Evolutionary conservation across 2,113 vertebrate genomes (phyloP).

Genomic region (Oryctolagus cuniculus): DNA sequence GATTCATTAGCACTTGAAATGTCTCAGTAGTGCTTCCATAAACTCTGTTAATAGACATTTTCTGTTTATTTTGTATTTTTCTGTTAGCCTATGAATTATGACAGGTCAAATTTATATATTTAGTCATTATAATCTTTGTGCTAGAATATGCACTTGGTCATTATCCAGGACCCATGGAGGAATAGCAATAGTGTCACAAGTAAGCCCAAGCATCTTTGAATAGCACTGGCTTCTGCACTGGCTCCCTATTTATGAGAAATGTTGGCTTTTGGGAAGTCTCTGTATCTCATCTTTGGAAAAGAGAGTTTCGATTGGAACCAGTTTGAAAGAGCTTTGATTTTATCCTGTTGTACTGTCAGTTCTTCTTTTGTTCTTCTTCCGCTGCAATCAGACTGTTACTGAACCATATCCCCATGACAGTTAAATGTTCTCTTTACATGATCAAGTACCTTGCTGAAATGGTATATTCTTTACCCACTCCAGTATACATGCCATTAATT

Average conservation of each 20-base stretch:
- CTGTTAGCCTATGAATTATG: slow-evolving; percentile 40
- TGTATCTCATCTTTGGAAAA: slow-evolving; percentile 45
- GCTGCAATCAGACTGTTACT: not conserved
- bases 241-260: slow-evolving; percentile 3
- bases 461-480: slow-evolving; percentile 27
- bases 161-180: slow-evolving; percentile 10
- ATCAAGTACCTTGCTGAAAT: slow-evolving; percentile 53
- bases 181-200: slow-evolving; percentile 47
- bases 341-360: slow-evolving; percentile 31
- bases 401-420: slow-evolving; percentile 42
- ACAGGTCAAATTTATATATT: slow-evolving; percentile 71
- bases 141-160: slow-evolving; percentile 11
- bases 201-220: not conserved
- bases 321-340: slow-evolving; percentile 62
- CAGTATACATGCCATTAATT: slow-evolving; percentile 47
- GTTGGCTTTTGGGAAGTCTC: slow-evolving; percentile 20
- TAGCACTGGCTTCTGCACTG: not conserved
- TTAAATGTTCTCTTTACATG: slow-evolving; percentile 58
- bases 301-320: slow-evolving; percentile 39
- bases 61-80: slow-evolving; percentile 65
- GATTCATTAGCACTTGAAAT: not conserved
- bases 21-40: slow-evolving; percentile 45
- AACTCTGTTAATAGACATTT: slow-evolving; percentile 46
- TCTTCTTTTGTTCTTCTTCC: slow-evolving; percentile 45
- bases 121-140: slow-evolving; percentile 5